Percentiles rank a stretch among this genome's conserved stretches.
Conservation (phyloP, 2,113 vertebrate species). For the Balaeniceps rex region DNA sequence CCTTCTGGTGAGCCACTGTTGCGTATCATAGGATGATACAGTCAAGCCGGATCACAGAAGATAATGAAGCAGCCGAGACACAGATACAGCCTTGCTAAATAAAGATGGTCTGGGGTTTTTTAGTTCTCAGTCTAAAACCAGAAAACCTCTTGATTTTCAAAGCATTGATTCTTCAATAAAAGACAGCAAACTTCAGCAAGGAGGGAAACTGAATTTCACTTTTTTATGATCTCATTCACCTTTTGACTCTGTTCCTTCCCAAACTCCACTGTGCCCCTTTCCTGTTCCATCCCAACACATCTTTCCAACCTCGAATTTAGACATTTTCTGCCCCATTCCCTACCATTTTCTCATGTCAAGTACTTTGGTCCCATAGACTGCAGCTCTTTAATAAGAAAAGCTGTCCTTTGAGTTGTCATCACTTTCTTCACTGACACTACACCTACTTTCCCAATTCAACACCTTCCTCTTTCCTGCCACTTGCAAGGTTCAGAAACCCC, state of each 20-base stretch:
- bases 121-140: neutral
- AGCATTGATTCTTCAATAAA: neutral
- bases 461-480: neutral
- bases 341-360: neutral
- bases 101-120: neutral
- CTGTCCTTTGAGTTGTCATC: neutral
- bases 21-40: neutral
- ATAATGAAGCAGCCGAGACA: neutral
- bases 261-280: neutral
- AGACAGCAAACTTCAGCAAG: neutral
- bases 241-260: neutral
- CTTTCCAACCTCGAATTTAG: neutral
- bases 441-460: neutral
- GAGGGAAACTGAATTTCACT: neutral
- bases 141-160: neutral
- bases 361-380: neutral
- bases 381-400: neutral
- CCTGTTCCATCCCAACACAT: neutral
- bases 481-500: neutral
- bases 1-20: neutral
- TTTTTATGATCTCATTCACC: neutral
- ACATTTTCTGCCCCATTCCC: neutral
- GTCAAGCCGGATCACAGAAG: neutral
- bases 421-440: neutral
- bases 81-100: neutral